Evolutionary conservation across 2,797 vertebrate genomes (phyloP).

Genomic region (Takifugu ocellatus): DNA sequence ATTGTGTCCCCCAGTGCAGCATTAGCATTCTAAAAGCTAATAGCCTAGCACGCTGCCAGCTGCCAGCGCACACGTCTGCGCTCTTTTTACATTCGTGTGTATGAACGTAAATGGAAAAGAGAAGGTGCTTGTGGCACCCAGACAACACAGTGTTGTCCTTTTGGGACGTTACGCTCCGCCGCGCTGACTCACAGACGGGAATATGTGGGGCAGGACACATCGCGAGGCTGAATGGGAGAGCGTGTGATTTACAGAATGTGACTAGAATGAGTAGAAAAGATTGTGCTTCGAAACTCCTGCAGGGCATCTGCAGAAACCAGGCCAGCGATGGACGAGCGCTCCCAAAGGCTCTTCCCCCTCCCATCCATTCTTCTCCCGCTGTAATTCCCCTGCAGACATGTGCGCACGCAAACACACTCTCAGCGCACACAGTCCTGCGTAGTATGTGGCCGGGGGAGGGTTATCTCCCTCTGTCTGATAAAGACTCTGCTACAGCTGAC

Average conservation of each 20-base stretch:
- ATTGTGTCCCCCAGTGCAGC: slow-evolving; percentile 54
- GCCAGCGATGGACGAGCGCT: slow-evolving; percentile 53
- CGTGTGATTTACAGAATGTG: slow-evolving; percentile 15
- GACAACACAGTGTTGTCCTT: slow-evolving; percentile 23
- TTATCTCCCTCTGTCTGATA: slow-evolving; percentile 60
- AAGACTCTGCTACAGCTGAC: slow-evolving; percentile 63
- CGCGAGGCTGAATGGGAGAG: slow-evolving; percentile 16
- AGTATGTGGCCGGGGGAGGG: slow-evolving; percentile 46
- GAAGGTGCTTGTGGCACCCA: slow-evolving; percentile 35
- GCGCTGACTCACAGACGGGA: slow-evolving; percentile 48
- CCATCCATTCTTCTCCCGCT: slow-evolving; percentile 7
- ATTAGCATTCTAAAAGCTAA: slow-evolving; percentile 57
- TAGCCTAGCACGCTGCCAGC: slow-evolving; percentile 39
- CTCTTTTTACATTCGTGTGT: slow-evolving; percentile 4
- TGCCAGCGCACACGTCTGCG: slow-evolving; percentile 28
- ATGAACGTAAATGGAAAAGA: background rate
- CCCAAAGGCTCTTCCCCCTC: slow-evolving; percentile 38
- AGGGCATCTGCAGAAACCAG: slow-evolving; percentile 59
- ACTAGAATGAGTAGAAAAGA: slow-evolving; percentile 47
- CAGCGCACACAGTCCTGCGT: slow-evolving; percentile 12
- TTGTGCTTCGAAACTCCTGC: slow-evolving; percentile 33
- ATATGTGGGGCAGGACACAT: slow-evolving; percentile 14
- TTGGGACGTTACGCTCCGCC: slow-evolving; percentile 17
- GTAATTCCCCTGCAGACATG: background rate
- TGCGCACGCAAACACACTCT: slow-evolving; percentile 16